Evolutionary conservation across 2,113 vertebrate species (phyloP).

Genomic region (Holacanthus passer): DNA sequence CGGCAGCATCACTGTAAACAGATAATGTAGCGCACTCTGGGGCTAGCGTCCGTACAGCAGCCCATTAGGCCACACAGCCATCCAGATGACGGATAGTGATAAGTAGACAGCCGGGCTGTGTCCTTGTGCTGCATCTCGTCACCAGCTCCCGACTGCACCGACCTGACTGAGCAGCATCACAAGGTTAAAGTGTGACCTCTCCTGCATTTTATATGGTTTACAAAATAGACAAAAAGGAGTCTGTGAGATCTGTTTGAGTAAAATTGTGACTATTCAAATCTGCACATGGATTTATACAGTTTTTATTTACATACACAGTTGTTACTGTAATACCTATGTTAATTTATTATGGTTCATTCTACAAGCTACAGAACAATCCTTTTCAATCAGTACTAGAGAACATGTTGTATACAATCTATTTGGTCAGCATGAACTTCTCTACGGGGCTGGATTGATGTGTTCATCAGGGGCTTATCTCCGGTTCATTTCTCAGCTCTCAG

Average conservation of each 20-base stretch:
- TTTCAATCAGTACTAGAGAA: background rate
- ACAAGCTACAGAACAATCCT: background rate
- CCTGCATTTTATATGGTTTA: slow-evolving; percentile 8
- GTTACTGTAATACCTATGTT: background rate
- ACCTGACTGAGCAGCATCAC: slow-evolving; percentile 14
- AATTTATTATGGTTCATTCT: background rate
- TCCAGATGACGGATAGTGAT: slow-evolving; percentile 82
- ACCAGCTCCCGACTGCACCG: slow-evolving; percentile 41
- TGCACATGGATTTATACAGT: no score
- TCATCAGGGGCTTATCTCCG: slow-evolving; percentile 47
- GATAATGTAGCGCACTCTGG: slow-evolving; percentile 82
- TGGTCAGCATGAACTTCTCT: background rate
- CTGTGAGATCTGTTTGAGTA: background rate
- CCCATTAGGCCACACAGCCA: slow-evolving; percentile 79
- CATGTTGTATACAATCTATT: background rate
- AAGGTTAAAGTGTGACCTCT: slow-evolving; percentile 46
- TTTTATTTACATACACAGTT: background rate
- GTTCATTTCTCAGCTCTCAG: slow-evolving; percentile 39
- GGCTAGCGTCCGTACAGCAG: slow-evolving; percentile 70
- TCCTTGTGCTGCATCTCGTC: slow-evolving; percentile 72
- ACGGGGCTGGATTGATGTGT: slow-evolving; percentile 27
- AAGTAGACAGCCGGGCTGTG: slow-evolving; percentile 66
- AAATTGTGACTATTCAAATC: background rate
- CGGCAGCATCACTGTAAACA: slow-evolving; percentile 84
- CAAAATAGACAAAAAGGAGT: background rate